Base-by-base conservation (phyloP, 23 tunicate species). In the Ciona savignyi region DNA sequence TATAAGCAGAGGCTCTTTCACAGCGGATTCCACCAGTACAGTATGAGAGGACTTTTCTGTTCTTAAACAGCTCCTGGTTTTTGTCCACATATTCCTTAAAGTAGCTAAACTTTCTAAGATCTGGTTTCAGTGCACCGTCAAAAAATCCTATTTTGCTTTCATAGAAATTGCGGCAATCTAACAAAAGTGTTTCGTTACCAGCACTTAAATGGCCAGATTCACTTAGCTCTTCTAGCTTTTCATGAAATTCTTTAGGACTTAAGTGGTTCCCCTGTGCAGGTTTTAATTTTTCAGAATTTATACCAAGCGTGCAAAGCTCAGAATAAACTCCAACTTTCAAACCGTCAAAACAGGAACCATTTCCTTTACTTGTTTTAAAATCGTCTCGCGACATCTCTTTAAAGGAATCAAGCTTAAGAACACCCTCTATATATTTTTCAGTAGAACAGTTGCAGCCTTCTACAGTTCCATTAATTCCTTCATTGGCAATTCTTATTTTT, bases 21-120 rank as follows among this genome's bases (percentile, higher is more conserved):
- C 96, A 88, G 30, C 96, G 51, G 25, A 88, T 88, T 3, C 96
- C 96, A 30, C 96, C 96, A 33, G 96, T 88, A 29, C 96, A 88
- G 67, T 88, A 88, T 66, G 79, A 81, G 1, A 88, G 33, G 2
- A 88, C 84, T 23, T 81, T 35, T 22, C 80, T 75, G 27, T 67
- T 71, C 2, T 88, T 33, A 81, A 88, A 81, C 6, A 82, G 2
- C 3, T 81, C 72, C 25, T 0, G 51, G 60, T 88, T 88, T 67
- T 73, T 62, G 32, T 82, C 84, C 22, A 88, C 84, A 73, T 88
- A 88, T 4, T 74, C 96, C 4, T 87, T 86, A 67, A 88, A 88
- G 51, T 88, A 88, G 35, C 96, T 88, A 29, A 88, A 88, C 63
- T 88, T 88, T 20, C 96, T 33, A 4, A 88, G 35, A 62, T 88